Evolutionary conservation across 2,797 vertebrate genomes (phyloP), one percentile per base, ranked within the genome.

Genomic region (Danio albolineatus): DNA sequence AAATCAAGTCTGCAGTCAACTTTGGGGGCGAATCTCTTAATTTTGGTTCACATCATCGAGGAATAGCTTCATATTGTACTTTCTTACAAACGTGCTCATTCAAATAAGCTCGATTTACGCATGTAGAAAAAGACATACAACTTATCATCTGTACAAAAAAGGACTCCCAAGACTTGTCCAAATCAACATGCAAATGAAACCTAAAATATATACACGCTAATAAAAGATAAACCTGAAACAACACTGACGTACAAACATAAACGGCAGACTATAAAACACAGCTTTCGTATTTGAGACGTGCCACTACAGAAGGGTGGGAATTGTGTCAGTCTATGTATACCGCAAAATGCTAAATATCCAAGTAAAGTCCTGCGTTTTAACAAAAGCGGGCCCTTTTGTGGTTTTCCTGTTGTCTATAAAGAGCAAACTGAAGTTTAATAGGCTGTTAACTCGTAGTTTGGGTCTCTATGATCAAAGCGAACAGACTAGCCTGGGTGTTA

Each of bases 131-230:
- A 77, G 38, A 64, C 44, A 78, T 17, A 19, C 0, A 36, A 62
- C 43, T n/a, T 54, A 73, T 73, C n/a, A 39, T 78, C 80, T 82
- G 82, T 84, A 80, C 80, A 84, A 56, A 73, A 69, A 78, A 64
- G 44, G 60, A 48, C 14, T 84, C 64, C 57, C 19, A 59, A 73
- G 80, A 64, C 48, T 74, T 38, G 41, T 67, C 80, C 48, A 89
- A 89, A 85, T 46, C 83, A 72, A 88, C 80, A 56, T 71, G 88
- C 80, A 88, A 87, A 87, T 74, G 84, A 83, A 62, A 69, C 80
- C 84, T 87, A 80, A 91, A 89, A 88, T 92, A 91, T 92, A 74
- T 90, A 93, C 90, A 92, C 73, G 87, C 59, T 9, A 85, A 87
- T 82, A 84, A 87, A 88, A 89, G 21, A 75, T 62, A 44, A 66